Conservation (phyloP, 2,888 invertebrate genomes). For the Hirudinaria manillensis region DNA sequence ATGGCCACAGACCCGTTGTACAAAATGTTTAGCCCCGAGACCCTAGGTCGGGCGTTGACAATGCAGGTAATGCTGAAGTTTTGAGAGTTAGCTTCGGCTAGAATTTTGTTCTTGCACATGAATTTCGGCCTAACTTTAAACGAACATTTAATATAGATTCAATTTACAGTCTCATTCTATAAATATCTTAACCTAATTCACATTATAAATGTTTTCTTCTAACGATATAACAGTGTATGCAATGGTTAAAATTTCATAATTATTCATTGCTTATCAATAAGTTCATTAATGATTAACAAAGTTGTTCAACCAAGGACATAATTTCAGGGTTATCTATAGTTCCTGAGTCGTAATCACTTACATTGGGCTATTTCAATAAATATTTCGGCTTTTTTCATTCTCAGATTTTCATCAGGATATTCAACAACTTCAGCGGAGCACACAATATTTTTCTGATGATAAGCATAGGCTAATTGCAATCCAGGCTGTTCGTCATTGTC, state of each 20-base stretch:
- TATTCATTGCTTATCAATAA: neutral
- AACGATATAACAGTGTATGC: too few species aligned
- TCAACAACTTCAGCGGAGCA: neutral
- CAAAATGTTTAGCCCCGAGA: neutral
- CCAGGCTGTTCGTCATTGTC: neutral
- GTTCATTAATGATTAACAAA: neutral
- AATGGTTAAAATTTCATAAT: too few species aligned
- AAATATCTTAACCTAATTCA: too few species aligned
- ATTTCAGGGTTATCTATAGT: too few species aligned
- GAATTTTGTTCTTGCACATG: neutral
- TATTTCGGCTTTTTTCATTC: slow-evolving; percentile 7
- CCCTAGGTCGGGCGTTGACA: slow-evolving; percentile 21
- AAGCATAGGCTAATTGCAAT: neutral
- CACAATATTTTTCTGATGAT: neutral
- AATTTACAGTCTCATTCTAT: neutral
- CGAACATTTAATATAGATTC: neutral
- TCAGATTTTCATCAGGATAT: neutral
- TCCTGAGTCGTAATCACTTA: neutral
- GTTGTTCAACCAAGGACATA: neutral
- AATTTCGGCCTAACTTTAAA: slow-evolving; percentile 27
- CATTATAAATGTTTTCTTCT: too few species aligned
- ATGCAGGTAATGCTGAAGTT: slow-evolving; percentile 26
- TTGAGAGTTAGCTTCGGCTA: slow-evolving; percentile 13
- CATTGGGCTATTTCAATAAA: slow-evolving; percentile 26
- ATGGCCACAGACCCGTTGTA: neutral